These are phyloP conservation scores for Phalloptychus januarius DNA, from an alignment of 2,797 vertebrate species.

Conservation along the genomic window DNA sequence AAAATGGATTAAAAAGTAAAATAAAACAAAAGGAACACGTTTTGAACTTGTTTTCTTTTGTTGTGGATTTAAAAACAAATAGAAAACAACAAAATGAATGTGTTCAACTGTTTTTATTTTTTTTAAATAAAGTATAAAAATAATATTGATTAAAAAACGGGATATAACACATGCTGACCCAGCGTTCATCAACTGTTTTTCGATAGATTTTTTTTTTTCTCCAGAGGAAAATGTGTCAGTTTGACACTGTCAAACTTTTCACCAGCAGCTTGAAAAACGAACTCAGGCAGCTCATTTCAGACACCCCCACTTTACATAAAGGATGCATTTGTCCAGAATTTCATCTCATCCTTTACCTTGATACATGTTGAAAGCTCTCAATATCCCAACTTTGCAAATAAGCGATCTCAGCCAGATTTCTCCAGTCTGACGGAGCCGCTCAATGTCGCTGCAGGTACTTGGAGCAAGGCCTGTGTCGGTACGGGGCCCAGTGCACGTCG, in stretches of 20 bases:
- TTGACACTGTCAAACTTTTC: not conserved
- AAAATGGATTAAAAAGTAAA: not conserved
- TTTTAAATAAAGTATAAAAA: too few species aligned
- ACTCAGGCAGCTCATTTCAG: not conserved
- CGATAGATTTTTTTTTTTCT: not conserved
- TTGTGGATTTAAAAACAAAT: not conserved
- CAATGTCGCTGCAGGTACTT: conserved; percentile 84
- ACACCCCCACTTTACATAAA: too few species aligned
- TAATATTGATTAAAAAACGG: not conserved
- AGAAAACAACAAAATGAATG: not conserved
- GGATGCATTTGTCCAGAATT: not conserved
- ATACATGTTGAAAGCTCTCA: not conserved
- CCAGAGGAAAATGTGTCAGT: not conserved
- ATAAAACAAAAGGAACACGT: not conserved
- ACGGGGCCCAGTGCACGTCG: conserved; percentile 97
- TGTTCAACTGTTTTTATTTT: not conserved
- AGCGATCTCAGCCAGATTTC: not conserved
- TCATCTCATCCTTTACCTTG: not conserved
- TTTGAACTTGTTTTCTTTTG: too few species aligned
- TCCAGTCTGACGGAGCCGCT: conserved; percentile 16
- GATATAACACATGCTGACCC: too few species aligned
- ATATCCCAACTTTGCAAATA: not conserved
- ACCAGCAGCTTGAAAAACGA: not conserved
- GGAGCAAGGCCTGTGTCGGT: conserved; percentile 97
- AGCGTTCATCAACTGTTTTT: not conserved